A percentile compares a stretch with the other conserved stretches of the same genome.
Conservation (phyloP, 2,797 vertebrate genomes). For the Salmo trutta region DNA sequence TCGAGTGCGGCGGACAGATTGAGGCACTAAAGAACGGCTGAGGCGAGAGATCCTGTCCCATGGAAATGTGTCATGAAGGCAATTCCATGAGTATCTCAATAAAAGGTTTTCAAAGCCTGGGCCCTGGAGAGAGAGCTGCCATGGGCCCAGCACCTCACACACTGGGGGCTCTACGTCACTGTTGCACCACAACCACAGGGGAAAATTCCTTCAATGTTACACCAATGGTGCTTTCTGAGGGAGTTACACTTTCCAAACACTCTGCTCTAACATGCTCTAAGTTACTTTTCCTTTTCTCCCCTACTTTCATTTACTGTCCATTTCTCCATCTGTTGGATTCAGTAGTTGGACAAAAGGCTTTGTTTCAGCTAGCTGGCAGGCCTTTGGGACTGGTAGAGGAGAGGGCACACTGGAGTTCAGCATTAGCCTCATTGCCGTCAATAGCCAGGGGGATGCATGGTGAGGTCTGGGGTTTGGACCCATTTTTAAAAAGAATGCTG, state of each 20-base stretch:
- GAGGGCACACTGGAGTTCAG: slow-evolving; percentile 51
- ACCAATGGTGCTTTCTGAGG: slow-evolving; percentile 65
- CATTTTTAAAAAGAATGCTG: background rate
- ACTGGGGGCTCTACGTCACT: slow-evolving; percentile 50
- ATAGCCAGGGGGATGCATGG: slow-evolving; percentile 42
- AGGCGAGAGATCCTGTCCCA: slow-evolving; percentile 63
- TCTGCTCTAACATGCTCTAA: slow-evolving; percentile 66
- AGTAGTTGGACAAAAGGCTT: slow-evolving; percentile 74
- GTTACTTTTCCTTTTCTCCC: slow-evolving; percentile 64
- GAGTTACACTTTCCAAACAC: slow-evolving; percentile 66
- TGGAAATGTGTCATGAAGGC: slow-evolving; percentile 71
- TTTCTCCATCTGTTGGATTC: slow-evolving; percentile 78
- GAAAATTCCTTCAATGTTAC: slow-evolving; percentile 56
- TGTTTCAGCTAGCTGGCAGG: slow-evolving; percentile 73
- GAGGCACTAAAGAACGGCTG: slow-evolving; percentile 64
- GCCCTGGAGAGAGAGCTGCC: slow-evolving; percentile 70
- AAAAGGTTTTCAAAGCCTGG: slow-evolving; percentile 61
- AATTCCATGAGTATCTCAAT: slow-evolving; percentile 82
- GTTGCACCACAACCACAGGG: slow-evolving; percentile 56
- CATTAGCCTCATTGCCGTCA: slow-evolving; percentile 58
- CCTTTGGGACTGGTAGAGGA: slow-evolving; percentile 34
- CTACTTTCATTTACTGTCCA: slow-evolving; percentile 73
- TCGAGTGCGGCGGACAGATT: slow-evolving; percentile 52
- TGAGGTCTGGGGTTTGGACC: slow-evolving; percentile 27
- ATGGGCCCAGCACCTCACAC: slow-evolving; percentile 29